Percentiles rank a stretch among this genome's conserved stretches.
These are phyloP conservation scores for Clistopyga incitator DNA, from an alignment of 2,888 invertebrate genomes.

Conservation along the genomic window DNA sequence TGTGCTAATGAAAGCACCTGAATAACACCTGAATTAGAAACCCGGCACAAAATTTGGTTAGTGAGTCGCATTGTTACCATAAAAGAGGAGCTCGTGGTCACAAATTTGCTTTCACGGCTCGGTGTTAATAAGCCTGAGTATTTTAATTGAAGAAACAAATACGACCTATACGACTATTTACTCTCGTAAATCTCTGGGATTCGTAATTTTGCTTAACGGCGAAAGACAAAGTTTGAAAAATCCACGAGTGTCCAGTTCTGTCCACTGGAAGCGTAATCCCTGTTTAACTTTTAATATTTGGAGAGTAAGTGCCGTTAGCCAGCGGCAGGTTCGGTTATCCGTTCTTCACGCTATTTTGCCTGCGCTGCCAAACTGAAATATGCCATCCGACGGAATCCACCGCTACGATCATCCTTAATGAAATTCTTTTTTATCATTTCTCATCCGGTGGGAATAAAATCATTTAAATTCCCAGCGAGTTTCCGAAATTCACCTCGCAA, in stretches of 20 bases:
- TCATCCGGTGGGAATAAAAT: slow-evolving; percentile 22
- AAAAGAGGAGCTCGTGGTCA: not conserved
- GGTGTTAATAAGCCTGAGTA: not conserved
- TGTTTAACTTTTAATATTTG: slow-evolving; percentile 35
- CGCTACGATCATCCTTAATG: not conserved
- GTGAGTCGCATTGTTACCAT: not conserved
- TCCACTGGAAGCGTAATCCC: slow-evolving; percentile 8
- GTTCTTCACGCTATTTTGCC: slow-evolving; percentile 38
- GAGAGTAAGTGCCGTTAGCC: slow-evolving; percentile 39
- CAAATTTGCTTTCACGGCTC: not conserved
- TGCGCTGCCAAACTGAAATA: slow-evolving; percentile 21
- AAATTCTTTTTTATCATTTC: slow-evolving; percentile 24
- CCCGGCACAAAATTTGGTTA: not conserved
- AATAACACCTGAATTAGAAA: not conserved
- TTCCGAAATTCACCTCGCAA: slow-evolving; percentile 12
- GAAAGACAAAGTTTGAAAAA: not conserved
- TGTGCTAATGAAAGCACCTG: not conserved
- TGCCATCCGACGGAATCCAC: not conserved
- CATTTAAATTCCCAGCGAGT: slow-evolving; percentile 27
- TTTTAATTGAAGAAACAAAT: not conserved
- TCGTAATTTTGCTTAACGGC: slow-evolving; percentile 1
- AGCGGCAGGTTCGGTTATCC: slow-evolving; percentile 5
- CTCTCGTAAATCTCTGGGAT: slow-evolving; percentile 15
- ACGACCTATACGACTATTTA: not conserved
- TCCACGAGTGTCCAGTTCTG: not conserved